phyloP scores from a whole-genome alignment of 2,113 vertebrate species.

The Anolis carolinensis region DNA sequence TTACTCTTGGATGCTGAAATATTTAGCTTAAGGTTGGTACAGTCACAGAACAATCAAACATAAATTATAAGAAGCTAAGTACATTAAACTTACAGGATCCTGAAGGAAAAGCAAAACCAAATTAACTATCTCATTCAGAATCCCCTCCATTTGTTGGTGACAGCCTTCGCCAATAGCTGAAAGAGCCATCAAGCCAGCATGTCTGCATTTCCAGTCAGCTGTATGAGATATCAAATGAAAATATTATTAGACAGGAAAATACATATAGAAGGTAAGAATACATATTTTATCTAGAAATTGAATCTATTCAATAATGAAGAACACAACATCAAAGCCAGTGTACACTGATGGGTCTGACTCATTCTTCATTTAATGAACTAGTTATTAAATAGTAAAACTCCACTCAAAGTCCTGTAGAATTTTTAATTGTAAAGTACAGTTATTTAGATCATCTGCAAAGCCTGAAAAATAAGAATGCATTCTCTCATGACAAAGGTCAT shows the following conservation, averaged over 20 bases:
- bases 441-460: not conserved
- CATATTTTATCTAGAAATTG: not conserved
- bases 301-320: not conserved
- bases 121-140: conserved; percentile 95
- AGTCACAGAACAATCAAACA: not conserved
- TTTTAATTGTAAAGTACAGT: not conserved
- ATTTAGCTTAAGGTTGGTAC: conserved; percentile 35
- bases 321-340: not conserved
- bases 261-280: not conserved
- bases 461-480: not conserved
- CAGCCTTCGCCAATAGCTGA: conserved; percentile 98
- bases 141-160: conserved; percentile 98
- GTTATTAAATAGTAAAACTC: not conserved
- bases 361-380: not conserved
- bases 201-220: conserved; percentile 98
- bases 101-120: conserved; percentile 94
- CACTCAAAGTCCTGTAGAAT: not conserved
- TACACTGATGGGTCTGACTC: not conserved
- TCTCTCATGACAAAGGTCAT: not conserved
- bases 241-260: conserved; percentile 3
- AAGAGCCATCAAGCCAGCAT: conserved; percentile 96
- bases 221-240: conserved; percentile 33
- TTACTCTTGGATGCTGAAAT: conserved; percentile 92
- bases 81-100: conserved; percentile 87
- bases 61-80: conserved; percentile 20